A percentile compares a stretch with the other conserved stretches of the same genome.
Evolutionary conservation across 2,797 vertebrate genomes (phyloP).

Genomic region (Tapera naevia): DNA sequence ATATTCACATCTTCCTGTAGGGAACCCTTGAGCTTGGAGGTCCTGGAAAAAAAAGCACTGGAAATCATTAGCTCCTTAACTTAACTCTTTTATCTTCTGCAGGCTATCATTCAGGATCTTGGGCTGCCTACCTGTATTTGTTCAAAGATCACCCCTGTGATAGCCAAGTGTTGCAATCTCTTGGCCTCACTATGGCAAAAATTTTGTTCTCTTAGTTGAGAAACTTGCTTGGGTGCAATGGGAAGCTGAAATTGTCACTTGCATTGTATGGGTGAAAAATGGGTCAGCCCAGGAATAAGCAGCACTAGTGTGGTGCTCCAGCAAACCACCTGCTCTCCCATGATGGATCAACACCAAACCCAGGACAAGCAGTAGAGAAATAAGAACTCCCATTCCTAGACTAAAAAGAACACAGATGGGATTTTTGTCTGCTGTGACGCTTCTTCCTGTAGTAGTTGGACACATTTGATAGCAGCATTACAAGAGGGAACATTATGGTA

Average conservation of each 20-base stretch:
- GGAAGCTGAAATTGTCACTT: background rate
- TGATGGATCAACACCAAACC: background rate
- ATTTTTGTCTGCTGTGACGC: background rate
- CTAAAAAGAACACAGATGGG: background rate
- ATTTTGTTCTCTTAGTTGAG: background rate
- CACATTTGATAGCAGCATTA: background rate
- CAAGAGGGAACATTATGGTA: background rate
- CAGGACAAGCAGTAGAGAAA: background rate
- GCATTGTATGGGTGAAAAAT: background rate
- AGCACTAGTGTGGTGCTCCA: background rate
- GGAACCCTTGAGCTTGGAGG: background rate
- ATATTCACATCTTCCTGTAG: background rate
- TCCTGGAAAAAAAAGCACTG: background rate
- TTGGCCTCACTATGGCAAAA: background rate
- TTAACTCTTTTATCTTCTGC: background rate
- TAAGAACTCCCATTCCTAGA: background rate
- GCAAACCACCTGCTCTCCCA: background rate
- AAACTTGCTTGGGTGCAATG: background rate
- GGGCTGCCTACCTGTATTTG: background rate
- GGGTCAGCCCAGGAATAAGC: background rate
- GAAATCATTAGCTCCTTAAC: background rate
- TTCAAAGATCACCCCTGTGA: background rate
- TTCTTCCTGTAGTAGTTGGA: background rate
- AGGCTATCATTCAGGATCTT: background rate
- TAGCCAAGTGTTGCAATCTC: background rate